Evolutionary conservation across 2,113 vertebrate species (phyloP).

Genomic region (Murina feae): DNA sequence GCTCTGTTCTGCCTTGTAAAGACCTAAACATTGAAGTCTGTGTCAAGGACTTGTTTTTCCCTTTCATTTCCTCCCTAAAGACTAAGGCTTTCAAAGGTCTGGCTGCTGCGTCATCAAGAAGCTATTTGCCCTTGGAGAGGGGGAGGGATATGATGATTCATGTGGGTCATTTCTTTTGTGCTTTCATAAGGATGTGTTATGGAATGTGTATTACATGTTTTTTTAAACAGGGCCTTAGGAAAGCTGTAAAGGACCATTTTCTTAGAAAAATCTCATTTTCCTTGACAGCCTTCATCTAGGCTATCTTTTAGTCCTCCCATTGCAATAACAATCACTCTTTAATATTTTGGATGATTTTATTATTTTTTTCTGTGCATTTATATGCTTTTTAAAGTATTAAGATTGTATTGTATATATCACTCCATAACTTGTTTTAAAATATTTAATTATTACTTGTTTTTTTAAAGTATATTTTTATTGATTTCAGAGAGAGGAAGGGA

Average conservation of each 20-base stretch:
- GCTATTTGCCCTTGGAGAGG: not conserved
- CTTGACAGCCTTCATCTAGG: not conserved
- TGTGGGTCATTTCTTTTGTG: slow-evolving; percentile 11
- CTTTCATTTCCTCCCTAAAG: not conserved
- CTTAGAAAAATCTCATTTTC: slow-evolving; percentile 1
- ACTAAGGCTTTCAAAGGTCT: slow-evolving; percentile 37
- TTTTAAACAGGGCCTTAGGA: not conserved
- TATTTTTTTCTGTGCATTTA: not conserved
- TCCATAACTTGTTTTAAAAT: not conserved
- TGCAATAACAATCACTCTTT: not conserved
- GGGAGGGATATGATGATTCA: not conserved
- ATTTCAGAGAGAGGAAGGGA: too few relatives aligned
- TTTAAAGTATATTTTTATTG: too few relatives aligned
- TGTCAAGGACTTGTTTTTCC: slow-evolving; percentile 9
- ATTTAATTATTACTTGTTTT: not conserved
- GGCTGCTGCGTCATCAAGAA: not conserved
- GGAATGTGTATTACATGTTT: not conserved
- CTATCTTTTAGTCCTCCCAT: not conserved
- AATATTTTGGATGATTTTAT: not conserved
- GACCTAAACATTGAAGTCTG: not conserved
- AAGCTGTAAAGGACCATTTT: not conserved
- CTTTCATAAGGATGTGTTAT: not conserved
- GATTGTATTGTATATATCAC: not conserved
- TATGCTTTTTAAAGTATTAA: slow-evolving; percentile 1
- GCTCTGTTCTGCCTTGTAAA: not conserved